Evolutionary conservation across 2,113 vertebrate genomes (phyloP).

Genomic region (Varanus komodoensis): DNA sequence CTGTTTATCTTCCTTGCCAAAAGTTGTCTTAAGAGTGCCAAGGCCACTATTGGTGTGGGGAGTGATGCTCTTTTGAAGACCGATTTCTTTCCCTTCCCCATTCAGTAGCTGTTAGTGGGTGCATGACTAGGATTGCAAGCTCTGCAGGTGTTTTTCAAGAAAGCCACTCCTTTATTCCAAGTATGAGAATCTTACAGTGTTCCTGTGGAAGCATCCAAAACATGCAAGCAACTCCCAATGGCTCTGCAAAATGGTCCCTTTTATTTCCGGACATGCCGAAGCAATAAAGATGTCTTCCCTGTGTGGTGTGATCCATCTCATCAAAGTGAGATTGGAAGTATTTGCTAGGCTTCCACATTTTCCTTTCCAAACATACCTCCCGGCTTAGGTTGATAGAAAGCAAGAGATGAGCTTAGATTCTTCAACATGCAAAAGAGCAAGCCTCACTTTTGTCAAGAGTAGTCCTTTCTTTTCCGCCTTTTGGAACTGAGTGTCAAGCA

Average conservation of each 20-base stretch:
- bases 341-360: not conserved
- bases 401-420: not conserved
- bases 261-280: not conserved
- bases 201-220: not conserved
- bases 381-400: not conserved
- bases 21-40: not conserved
- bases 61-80: not conserved
- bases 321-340: not conserved
- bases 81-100: not conserved
- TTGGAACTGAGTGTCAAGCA: not conserved
- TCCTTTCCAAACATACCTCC: not conserved
- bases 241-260: not conserved
- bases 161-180: not conserved
- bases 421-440: not conserved
- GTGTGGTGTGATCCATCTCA: not conserved
- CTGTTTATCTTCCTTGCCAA: fast-evolving
- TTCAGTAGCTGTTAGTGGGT: not conserved
- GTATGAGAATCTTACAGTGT: not conserved
- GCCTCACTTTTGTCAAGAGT: not conserved
- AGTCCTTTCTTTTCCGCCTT: not conserved
- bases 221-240: not conserved
- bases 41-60: too few species aligned
- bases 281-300: not conserved
- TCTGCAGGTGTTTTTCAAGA: not conserved
- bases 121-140: not conserved